A percentile compares a stretch with the other conserved stretches of the same genome.
Evolutionary conservation across 2,113 vertebrate species (phyloP).

Genomic region (Patagioenas fasciata): DNA sequence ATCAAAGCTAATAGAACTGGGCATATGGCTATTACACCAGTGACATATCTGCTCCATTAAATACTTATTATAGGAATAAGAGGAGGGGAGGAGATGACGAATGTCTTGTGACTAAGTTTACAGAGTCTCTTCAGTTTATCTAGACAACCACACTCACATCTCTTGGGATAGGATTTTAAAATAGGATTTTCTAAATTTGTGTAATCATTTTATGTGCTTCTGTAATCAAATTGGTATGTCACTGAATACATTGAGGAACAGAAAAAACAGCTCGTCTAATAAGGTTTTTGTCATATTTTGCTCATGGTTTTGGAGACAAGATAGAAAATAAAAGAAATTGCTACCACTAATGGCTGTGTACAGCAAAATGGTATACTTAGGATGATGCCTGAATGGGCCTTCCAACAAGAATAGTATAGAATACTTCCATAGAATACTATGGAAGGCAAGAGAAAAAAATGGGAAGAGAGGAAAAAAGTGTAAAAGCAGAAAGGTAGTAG

Average conservation of each 20-base stretch:
- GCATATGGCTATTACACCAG: not conserved
- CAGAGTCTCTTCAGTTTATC: not conserved
- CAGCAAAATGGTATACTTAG: not conserved
- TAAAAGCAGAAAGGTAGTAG: not conserved
- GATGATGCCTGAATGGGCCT: not conserved
- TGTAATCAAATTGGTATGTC: not conserved
- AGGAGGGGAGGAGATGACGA: not conserved
- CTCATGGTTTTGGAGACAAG: not conserved
- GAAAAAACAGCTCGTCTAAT: not conserved
- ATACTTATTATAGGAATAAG: not conserved
- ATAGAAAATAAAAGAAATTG: not conserved
- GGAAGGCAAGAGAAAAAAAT: not conserved
- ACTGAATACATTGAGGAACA: not conserved
- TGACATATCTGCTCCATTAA: not conserved
- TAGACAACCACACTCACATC: not conserved
- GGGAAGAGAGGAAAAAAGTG: not conserved
- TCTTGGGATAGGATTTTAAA: not conserved
- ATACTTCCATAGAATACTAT: no score
- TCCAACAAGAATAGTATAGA: not conserved
- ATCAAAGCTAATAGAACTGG: not conserved
- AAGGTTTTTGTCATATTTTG: not conserved
- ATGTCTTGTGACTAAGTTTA: not conserved
- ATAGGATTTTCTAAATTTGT: not conserved
- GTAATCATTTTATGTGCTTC: not conserved
- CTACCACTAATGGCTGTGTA: not conserved